These are phyloP conservation scores for Tamias sibiricus DNA, from an alignment of 2,113 vertebrate species.

Conservation along the genomic window DNA sequence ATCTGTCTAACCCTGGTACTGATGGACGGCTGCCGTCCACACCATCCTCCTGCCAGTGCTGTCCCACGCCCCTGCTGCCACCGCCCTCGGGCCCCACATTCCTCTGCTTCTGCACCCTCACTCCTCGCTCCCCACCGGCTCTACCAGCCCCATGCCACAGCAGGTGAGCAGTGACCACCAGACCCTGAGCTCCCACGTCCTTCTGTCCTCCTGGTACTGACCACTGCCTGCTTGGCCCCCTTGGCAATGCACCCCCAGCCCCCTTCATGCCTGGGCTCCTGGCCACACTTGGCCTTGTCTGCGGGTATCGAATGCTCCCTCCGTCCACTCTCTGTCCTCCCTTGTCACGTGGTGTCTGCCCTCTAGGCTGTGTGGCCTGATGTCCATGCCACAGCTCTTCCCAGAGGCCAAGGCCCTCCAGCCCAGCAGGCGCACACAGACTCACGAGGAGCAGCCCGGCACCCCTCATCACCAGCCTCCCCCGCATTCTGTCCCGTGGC, in stretches of 20 bases:
- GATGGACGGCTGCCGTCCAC: rapidly evolving
- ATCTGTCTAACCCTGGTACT: too few species aligned
- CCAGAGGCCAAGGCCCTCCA: too few species aligned
- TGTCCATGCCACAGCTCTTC: too few species aligned
- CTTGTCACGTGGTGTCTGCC: neutral
- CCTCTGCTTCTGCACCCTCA: neutral
- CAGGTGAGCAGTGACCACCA: too few species aligned
- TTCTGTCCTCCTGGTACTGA: neutral
- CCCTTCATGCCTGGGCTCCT: too few species aligned
- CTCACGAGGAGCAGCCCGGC: neutral
- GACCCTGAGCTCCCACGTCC: too few species aligned
- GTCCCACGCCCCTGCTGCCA: rapidly evolving
- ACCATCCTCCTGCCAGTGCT: neutral
- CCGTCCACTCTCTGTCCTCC: neutral
- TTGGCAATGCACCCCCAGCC: rapidly evolving
- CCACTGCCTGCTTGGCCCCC: neutral
- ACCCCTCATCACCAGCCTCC: neutral
- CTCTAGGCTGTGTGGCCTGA: neutral
- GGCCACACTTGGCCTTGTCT: rapidly evolving
- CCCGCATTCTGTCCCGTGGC: neutral
- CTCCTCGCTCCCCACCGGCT: neutral
- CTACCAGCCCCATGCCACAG: neutral
- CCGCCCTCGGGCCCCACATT: rapidly evolving
- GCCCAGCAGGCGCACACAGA: neutral
- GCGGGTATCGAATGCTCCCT: too few species aligned